Base-by-base conservation (phyloP, 2,113 vertebrate genomes). In the Daboia siamensis region DNA sequence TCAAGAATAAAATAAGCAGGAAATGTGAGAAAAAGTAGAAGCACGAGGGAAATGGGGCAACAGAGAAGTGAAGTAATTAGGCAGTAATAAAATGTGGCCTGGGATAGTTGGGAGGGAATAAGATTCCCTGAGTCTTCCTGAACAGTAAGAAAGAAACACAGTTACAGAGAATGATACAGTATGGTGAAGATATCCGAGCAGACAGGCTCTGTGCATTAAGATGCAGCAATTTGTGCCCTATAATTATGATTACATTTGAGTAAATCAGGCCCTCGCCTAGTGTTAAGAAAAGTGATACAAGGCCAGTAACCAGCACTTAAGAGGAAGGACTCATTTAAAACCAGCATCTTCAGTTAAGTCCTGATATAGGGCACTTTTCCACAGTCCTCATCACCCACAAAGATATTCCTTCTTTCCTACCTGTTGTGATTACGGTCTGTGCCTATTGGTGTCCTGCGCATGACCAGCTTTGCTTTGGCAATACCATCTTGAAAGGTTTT, bases 391-490 rank as follows among this genome's bases (percentile, higher is more conserved):
- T 55, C 17, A 33, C 10, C 29, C 51, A 10, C 29, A 1, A 80
- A 59, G 39, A 23, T 6, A 17, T 21, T 11, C 33, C 23, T n/a
- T 48, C 51, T 86, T 57, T 48, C 93, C 92, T 26, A 99, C 98
- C 99, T 98, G 97, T 99, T 99, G 91, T 99, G 99, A 93, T 99
- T 99, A 46, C 99, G 98, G 93, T 99, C 99, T 0, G 99, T 99
- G 56, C 99, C 99, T 46, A 99, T 93, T 0, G 99, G 99, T 0
- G 97, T 96, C 95, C 99, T 97, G 55, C 99, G 98, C 97, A 99
- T 95, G 89, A 99, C 98, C 1, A 99, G 97, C 86, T 98, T 99
- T 0, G 99, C 98, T 96, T 98, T 99, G 94, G 98, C 97, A 69
- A 99, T 98, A 4, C 99, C 99, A 0, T 99, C 99, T 91, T 99